Percentiles rank a stretch among this genome's conserved stretches.
These are phyloP conservation scores for Antheraea assamensis DNA, from an alignment of 2,888 invertebrate genomes.

Conservation along the genomic window DNA sequence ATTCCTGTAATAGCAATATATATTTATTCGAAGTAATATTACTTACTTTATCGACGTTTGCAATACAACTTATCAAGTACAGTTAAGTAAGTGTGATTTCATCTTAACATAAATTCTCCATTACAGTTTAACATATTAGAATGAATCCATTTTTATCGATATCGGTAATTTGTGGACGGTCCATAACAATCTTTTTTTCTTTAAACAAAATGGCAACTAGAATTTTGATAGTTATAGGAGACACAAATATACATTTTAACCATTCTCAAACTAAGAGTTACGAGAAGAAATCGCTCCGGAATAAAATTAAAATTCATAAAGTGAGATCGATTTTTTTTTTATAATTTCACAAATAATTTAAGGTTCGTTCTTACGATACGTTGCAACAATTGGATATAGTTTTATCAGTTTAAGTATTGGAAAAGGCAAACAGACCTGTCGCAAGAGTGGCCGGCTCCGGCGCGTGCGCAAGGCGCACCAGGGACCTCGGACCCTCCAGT, in stretches of 20 bases:
- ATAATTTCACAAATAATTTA: not conserved
- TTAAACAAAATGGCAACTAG: not conserved
- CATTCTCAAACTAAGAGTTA: not conserved
- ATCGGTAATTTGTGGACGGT: no score
- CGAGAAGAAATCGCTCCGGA: not conserved
- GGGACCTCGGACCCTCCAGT: conserved; percentile 89
- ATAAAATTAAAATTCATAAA: not conserved
- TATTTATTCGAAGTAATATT: not conserved
- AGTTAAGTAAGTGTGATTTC: not conserved
- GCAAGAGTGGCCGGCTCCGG: conserved; percentile 84
- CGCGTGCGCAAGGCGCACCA: conserved; percentile 88
- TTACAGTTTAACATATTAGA: no score
- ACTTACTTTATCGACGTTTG: not conserved
- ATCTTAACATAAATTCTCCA: not conserved
- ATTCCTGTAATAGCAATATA: not conserved
- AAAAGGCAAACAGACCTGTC: conserved; percentile 57
- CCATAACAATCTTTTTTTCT: not conserved
- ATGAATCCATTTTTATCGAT: no score
- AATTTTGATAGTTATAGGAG: not conserved
- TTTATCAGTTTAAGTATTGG: not conserved
- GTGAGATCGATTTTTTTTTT: not conserved
- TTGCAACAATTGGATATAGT: no score
- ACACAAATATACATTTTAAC: not conserved
- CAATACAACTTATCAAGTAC: not conserved
- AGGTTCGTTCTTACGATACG: no score